Percentiles rank a stretch among this genome's conserved stretches.
These are phyloP conservation scores for Tursiops truncatus DNA, from an alignment of 2,113 vertebrate genomes.

Conservation along the genomic window DNA sequence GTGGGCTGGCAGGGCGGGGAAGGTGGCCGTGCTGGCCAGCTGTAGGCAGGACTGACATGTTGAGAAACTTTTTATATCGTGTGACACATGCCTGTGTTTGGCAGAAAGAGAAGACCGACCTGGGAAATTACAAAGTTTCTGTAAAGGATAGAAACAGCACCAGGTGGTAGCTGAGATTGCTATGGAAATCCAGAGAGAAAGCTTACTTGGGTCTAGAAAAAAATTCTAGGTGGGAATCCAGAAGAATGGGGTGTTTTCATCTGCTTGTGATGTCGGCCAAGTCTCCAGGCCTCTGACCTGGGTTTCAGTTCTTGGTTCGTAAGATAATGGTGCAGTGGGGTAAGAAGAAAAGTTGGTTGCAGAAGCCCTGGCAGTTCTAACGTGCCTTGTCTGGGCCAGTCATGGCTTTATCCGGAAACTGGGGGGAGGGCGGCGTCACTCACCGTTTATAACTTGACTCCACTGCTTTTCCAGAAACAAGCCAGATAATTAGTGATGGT, in stretches of 20 bases:
- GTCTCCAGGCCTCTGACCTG: background rate
- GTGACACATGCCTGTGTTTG: background rate
- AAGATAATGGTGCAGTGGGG: background rate
- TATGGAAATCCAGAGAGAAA: background rate
- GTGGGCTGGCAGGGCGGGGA: fast-evolving
- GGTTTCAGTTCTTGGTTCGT: background rate
- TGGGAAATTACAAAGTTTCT: background rate
- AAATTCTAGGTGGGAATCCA: background rate
- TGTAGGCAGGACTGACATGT: background rate
- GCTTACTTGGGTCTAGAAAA: background rate
- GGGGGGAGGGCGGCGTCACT: fast-evolving
- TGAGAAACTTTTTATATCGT: background rate
- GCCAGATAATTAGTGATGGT: background rate
- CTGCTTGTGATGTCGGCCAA: background rate
- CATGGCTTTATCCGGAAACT: background rate
- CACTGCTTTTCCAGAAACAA: background rate
- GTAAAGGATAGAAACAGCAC: background rate
- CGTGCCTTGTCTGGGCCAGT: background rate
- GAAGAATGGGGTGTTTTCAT: background rate
- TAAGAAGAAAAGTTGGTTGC: background rate
- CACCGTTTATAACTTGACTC: background rate
- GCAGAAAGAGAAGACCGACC: background rate
- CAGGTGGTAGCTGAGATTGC: background rate
- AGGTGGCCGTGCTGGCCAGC: background rate
- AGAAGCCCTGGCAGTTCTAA: background rate